Percentiles rank a stretch among this genome's conserved stretches.
phyloP scores from a whole-genome alignment of 2,888 invertebrate genomes.

The Eupithecia vulgata region DNA sequence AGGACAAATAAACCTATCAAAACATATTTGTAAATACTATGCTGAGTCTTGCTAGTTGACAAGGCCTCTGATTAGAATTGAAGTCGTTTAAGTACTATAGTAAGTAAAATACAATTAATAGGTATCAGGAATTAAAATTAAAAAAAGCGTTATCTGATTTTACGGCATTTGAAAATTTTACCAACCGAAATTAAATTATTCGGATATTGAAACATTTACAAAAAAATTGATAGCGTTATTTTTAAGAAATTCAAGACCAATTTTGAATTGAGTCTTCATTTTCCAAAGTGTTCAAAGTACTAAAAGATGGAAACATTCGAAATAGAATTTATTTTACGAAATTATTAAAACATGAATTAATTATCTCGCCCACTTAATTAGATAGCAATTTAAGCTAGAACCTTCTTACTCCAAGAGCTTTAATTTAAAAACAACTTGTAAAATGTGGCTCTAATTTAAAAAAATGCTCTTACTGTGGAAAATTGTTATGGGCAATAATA shows the following conservation, averaged over 20 bases:
- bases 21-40: not conserved
- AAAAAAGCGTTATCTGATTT: not conserved
- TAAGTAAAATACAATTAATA: not conserved
- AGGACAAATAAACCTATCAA: not conserved
- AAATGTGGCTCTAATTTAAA: not conserved
- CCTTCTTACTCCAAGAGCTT: conserved; percentile 23
- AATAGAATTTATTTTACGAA: conserved; percentile 23
- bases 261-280: not conserved
- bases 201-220: too few species aligned
- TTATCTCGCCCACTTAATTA: conserved; percentile 40
- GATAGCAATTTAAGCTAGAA: conserved; percentile 26
- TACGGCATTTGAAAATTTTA: not conserved
- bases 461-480: not conserved
- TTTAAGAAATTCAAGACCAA: not conserved
- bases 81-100: too few species aligned
- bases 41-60: not conserved
- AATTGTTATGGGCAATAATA: not conserved
- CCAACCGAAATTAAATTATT: too few species aligned
- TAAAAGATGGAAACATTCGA: conserved; percentile 1
- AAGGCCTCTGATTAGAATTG: not conserved
- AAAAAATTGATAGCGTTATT: not conserved
- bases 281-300: conserved; percentile 1
- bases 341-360: conserved; percentile 36
- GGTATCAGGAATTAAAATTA: not conserved
- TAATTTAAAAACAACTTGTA: conserved; percentile 1